These are phyloP conservation scores for Phyllotreta striolata DNA, from an alignment of 2,888 invertebrate species.

Conservation along the genomic window DNA sequence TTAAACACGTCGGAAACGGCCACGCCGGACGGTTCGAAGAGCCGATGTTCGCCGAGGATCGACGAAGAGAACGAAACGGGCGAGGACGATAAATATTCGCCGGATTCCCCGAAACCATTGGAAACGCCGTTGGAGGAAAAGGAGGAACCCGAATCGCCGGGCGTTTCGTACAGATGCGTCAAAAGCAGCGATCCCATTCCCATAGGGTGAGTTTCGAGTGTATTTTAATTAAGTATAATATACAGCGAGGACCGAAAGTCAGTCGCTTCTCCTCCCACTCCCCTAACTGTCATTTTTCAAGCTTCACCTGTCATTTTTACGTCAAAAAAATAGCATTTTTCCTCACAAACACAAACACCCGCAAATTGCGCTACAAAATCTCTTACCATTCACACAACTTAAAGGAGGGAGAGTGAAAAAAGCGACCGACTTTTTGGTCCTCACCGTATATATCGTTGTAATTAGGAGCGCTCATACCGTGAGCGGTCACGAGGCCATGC, in stretches of 20 bases:
- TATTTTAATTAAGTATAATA: not conserved
- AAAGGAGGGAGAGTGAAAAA: too few species aligned
- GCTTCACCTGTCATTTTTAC: too few species aligned
- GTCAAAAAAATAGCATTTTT: too few species aligned
- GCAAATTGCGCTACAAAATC: too few species aligned
- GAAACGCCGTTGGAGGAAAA: slow-evolving; percentile 40
- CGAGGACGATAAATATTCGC: slow-evolving; percentile 49
- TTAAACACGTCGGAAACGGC: slow-evolving; percentile 71
- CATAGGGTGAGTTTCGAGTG: slow-evolving; percentile 68
- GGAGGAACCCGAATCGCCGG: slow-evolving; percentile 43
- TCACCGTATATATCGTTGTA: too few species aligned
- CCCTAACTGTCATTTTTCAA: too few species aligned
- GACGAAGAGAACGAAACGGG: slow-evolving; percentile 73
- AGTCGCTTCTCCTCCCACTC: too few species aligned
- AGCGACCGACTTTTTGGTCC: too few species aligned
- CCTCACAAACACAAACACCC: too few species aligned
- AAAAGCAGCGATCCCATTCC: slow-evolving; percentile 79
- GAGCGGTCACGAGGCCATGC: slow-evolving; percentile 81
- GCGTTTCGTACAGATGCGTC: slow-evolving; percentile 55
- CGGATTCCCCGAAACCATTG: slow-evolving; percentile 41
- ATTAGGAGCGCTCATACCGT: slow-evolving; percentile 75
- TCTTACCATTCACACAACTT: too few species aligned
- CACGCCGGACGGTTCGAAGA: slow-evolving; percentile 61
- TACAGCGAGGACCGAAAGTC: not conserved
- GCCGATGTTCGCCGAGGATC: slow-evolving; percentile 67